Conservation (phyloP, 2,888 invertebrate genomes). For the Philaethria dido region DNA sequence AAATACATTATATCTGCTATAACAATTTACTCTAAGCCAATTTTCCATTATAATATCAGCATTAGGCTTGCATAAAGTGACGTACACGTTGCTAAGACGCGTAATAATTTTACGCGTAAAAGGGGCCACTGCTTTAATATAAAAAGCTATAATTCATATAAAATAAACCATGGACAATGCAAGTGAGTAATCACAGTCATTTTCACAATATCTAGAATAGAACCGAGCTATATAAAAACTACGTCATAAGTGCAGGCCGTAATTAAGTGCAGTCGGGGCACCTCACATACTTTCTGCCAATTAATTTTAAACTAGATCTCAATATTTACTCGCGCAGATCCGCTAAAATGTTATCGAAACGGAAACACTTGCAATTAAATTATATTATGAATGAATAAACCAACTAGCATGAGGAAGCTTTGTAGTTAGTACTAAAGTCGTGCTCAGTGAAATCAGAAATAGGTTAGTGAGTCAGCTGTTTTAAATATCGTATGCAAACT, state of each 20-base stretch:
- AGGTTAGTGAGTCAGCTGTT: conserved; percentile 4
- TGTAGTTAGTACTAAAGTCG: conserved; percentile 1
- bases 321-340: conserved; percentile 46
- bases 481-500: background rate
- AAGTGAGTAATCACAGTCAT: conserved; percentile 29
- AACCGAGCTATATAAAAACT: conserved; percentile 44
- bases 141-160: conserved; percentile 6
- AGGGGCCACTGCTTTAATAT: background rate
- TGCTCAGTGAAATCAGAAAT: background rate
- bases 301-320: conserved; percentile 51
- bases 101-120: background rate
- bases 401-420: background rate
- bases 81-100: background rate
- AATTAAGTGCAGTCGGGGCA: conserved; percentile 45
- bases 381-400: conserved; percentile 20
- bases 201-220: conserved; percentile 43
- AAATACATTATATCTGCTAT: no score
- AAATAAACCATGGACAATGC: conserved; percentile 7
- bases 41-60: no score
- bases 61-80: background rate
- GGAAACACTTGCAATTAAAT: conserved; percentile 32
- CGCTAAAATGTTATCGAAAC: conserved; percentile 28
- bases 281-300: conserved; percentile 53
- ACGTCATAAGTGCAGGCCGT: conserved; percentile 38
- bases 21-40: no score